phyloP scores from a whole-genome alignment of 2,888 invertebrate genomes.

The Baccha elongata region DNA sequence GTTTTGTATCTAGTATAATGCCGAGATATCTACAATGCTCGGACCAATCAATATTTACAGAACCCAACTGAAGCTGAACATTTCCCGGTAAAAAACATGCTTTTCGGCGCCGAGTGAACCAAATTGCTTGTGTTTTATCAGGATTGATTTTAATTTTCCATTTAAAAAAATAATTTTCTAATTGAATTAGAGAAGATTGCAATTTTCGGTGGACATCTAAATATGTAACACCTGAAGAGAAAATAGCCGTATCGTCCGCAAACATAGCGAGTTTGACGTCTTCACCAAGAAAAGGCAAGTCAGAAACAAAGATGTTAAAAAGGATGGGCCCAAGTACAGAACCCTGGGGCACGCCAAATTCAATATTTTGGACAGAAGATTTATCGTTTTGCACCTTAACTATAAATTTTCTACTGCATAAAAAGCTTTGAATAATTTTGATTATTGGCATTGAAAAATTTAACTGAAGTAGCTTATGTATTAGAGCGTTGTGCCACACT shows the following conservation, averaged over 20 bases:
- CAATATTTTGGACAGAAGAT: too few relatives aligned
- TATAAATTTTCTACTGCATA: background rate
- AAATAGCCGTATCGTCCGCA: too few relatives aligned
- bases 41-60: slow-evolving; percentile 8
- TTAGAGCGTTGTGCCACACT: slow-evolving; percentile 5
- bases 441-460: too few relatives aligned
- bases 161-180: slow-evolving; percentile 16
- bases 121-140: too few relatives aligned
- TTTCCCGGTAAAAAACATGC: background rate
- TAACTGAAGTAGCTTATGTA: background rate
- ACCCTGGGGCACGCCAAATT: too few relatives aligned
- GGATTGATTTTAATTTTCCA: too few relatives aligned
- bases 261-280: background rate
- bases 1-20: too few relatives aligned
- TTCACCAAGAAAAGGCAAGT: background rate
- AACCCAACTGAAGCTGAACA: background rate
- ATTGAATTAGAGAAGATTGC: background rate
- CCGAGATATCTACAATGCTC: slow-evolving; percentile 1
- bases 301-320: background rate
- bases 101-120: background rate
- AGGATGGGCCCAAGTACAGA: too few relatives aligned
- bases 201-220: slow-evolving; percentile 6
- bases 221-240: too few relatives aligned
- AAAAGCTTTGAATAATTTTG: too few relatives aligned
- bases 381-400: background rate